These are phyloP conservation scores for Acropora yongei DNA, from an alignment of 64 coral and sea anemone genomes.

Conservation along the genomic window DNA sequence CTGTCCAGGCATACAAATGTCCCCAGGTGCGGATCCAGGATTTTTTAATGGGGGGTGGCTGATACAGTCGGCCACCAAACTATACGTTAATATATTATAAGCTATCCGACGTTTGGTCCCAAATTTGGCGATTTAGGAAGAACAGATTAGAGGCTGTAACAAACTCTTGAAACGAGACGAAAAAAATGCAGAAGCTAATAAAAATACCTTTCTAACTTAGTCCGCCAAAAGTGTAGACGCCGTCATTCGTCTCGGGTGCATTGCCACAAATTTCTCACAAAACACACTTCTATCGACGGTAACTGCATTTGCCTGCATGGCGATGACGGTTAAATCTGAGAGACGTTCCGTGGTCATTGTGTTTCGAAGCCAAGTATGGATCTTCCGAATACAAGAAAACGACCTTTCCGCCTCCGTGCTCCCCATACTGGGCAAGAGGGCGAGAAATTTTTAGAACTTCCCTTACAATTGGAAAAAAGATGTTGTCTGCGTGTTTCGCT, in stretches of 20 bases:
- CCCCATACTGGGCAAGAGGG: constrained; percentile 50
- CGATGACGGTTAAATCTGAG: constrained; percentile 43
- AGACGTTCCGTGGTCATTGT: constrained; percentile 50
- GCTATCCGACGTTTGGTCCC: neutral
- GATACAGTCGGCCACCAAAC: neutral
- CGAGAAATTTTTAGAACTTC: constrained; percentile 52
- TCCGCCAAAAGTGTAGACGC: constrained; percentile 26
- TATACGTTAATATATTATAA: too few species aligned
- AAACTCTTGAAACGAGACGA: constrained; percentile 2
- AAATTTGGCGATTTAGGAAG: neutral
- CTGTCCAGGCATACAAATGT: too few species aligned
- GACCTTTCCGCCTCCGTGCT: constrained; percentile 60
- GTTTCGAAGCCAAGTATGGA: constrained; percentile 56
- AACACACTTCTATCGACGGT: constrained; percentile 3
- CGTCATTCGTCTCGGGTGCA: constrained; percentile 46
- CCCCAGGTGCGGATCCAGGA: too few species aligned
- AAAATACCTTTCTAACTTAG: neutral
- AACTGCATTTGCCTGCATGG: constrained; percentile 58
- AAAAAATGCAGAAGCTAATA: neutral
- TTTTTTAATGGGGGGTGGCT: too few species aligned
- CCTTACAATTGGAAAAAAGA: constrained; percentile 58
- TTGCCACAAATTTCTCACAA: constrained; percentile 48
- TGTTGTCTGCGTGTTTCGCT: constrained; percentile 68
- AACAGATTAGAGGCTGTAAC: neutral
- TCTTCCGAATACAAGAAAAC: constrained; percentile 43